These are phyloP conservation scores for Catostylus mosaicus DNA, from an alignment of 30 jellyfish, hydroid and myxozoan genomes.

Conservation along the genomic window DNA sequence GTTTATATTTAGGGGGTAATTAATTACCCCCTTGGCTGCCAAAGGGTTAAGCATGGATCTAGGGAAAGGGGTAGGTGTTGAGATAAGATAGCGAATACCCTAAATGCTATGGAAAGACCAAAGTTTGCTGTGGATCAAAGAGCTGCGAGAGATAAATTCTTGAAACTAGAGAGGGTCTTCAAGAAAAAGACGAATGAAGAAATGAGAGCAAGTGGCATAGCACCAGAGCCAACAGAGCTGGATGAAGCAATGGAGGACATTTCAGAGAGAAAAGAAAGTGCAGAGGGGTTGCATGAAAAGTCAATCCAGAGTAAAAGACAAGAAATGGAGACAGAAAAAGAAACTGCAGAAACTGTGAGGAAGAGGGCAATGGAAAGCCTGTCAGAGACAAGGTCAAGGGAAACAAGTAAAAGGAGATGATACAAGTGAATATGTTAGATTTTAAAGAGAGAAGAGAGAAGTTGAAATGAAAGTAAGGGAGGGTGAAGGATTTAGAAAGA, in stretches of 20 bases:
- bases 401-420: neutral
- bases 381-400: neutral
- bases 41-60: slow-evolving; percentile 22
- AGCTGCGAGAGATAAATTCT: slow-evolving; percentile 27
- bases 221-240: neutral
- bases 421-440: slow-evolving; percentile 23
- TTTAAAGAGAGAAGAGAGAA: slow-evolving; percentile 9
- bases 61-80: slow-evolving; percentile 49
- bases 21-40: no score
- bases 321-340: neutral
- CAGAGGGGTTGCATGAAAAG: neutral
- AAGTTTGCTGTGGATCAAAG: slow-evolving; percentile 11
- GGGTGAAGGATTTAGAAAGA: slow-evolving; percentile 4
- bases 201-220: neutral
- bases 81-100: neutral
- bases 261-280: neutral
- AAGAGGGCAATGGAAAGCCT: neutral
- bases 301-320: neutral
- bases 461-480: neutral
- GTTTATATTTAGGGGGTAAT: no score
- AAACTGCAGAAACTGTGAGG: slow-evolving; percentile 8
- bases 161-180: neutral
- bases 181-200: neutral
- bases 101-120: slow-evolving; percentile 26
- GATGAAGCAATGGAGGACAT: neutral